Evolutionary conservation across 2,797 vertebrate genomes (phyloP).

Genomic region (Acanthurus tractus): DNA sequence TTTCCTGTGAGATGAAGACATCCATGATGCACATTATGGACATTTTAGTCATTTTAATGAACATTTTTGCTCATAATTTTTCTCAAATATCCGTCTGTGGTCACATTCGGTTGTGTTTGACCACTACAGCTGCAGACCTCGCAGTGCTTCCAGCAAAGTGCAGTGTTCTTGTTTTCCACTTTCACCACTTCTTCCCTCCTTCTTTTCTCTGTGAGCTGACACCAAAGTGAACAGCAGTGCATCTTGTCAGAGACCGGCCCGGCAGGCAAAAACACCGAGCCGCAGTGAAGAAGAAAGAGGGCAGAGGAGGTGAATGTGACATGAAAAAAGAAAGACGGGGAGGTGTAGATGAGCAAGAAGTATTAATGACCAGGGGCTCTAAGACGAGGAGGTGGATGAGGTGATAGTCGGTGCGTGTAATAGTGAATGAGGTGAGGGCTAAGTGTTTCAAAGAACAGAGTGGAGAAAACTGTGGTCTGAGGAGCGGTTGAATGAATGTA

Average conservation of each 20-base stretch:
- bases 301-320: conserved; percentile 33
- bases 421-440: conserved; percentile 8
- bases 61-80: not conserved
- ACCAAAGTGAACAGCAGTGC: conserved; percentile 41
- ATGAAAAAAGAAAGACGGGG: conserved; percentile 19
- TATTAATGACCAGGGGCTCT: conserved; percentile 26
- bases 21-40: not conserved
- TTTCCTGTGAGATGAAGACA: not conserved
- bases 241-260: conserved; percentile 27
- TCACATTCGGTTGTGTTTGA: not conserved
- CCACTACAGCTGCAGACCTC: not conserved
- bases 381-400: conserved; percentile 25
- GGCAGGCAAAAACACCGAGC: conserved; percentile 33
- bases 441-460: conserved; percentile 14
- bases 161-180: not conserved
- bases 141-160: not conserved
- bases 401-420: not conserved
- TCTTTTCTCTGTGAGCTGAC: conserved; percentile 17
- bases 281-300: conserved; percentile 8
- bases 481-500: conserved; percentile 31
- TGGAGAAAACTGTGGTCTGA: conserved; percentile 15
- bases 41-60: not conserved
- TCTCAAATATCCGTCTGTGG: not conserved
- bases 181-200: not conserved
- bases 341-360: conserved; percentile 21